Conservation (phyloP, 2,113 vertebrate genomes). For the Solea senegalensis region DNA sequence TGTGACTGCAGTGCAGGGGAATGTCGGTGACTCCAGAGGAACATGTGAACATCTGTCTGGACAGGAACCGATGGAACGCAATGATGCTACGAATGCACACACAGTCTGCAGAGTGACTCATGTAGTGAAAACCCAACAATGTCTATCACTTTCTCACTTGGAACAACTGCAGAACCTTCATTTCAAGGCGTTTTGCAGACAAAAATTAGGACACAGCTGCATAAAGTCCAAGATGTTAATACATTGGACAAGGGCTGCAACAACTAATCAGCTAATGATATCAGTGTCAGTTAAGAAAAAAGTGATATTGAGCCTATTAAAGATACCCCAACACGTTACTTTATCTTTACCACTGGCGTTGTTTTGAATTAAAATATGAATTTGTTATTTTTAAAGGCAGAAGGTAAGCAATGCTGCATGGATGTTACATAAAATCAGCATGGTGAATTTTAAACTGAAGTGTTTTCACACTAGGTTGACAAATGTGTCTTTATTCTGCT, state of each 20-base stretch:
- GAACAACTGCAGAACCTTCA: background rate
- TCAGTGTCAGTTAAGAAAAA: no score
- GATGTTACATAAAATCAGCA: background rate
- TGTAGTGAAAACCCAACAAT: background rate
- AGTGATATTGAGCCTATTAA: no score
- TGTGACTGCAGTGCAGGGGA: slow-evolving; percentile 55
- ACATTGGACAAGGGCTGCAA: no score
- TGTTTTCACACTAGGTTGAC: background rate
- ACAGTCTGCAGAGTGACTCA: background rate
- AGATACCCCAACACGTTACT: no score
- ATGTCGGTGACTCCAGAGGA: slow-evolving; percentile 47
- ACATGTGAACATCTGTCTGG: slow-evolving; percentile 58
- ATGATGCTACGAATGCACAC: slow-evolving; percentile 20
- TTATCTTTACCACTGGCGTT: background rate
- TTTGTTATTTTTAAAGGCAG: no score
- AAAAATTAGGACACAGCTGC: background rate
- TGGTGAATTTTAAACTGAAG: background rate
- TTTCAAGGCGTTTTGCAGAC: background rate
- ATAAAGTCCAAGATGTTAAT: background rate
- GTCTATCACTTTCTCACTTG: background rate
- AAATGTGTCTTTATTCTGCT: background rate
- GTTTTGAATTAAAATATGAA: no score
- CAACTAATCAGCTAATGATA: no score
- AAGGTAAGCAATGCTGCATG: background rate
- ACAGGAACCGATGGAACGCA: slow-evolving; percentile 33